phyloP scores from a whole-genome alignment of 2,113 vertebrate genomes.

The Cisticola juncidis region DNA sequence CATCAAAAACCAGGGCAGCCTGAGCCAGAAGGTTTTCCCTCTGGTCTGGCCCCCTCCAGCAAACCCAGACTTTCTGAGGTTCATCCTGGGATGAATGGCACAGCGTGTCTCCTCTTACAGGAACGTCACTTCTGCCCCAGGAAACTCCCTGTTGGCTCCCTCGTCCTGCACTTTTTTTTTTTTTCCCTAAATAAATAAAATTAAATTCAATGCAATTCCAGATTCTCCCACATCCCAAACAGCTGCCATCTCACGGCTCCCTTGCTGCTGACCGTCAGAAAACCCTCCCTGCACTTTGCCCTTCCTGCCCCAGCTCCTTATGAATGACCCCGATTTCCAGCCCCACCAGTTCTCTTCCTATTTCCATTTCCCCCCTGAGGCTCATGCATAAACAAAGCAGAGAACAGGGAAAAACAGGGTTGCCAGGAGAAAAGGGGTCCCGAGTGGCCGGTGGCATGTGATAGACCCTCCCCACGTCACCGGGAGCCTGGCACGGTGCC shows the following conservation, averaged over 20 bases:
- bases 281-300: background rate
- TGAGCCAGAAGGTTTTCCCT: background rate
- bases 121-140: background rate
- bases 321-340: background rate
- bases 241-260: rapidly evolving
- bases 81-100: background rate
- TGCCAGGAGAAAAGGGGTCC: background rate
- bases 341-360: background rate
- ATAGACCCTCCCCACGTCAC: background rate
- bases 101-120: rapidly evolving
- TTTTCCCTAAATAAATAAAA: background rate
- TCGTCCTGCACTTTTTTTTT: rapidly evolving
- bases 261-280: background rate
- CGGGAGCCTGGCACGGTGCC: background rate
- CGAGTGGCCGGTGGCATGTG: rapidly evolving
- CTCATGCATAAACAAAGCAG: background rate
- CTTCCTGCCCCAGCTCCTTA: conserved; percentile 3
- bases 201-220: background rate
- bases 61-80: background rate
- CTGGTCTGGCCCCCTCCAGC: background rate
- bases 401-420: background rate
- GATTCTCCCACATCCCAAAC: background rate
- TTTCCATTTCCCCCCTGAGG: background rate
- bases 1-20: background rate
- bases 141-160: background rate